phyloP scores from a whole-genome alignment of 2,113 vertebrate genomes.

The Myiozetetes cayanensis region DNA sequence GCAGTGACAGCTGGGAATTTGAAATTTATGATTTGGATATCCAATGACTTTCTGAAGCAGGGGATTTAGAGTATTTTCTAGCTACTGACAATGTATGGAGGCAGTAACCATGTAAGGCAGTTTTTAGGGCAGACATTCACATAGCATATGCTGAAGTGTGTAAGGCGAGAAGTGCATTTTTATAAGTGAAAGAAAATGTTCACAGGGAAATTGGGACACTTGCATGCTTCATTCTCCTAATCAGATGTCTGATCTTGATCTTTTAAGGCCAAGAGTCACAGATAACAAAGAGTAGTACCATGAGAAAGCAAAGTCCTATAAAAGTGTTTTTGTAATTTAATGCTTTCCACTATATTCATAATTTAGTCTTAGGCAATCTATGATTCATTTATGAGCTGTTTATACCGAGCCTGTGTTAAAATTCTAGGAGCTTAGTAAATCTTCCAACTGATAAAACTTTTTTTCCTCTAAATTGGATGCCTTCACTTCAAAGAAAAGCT shows the following conservation, averaged over 20 bases:
- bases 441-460: background rate
- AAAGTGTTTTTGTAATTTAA: background rate
- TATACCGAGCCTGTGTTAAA: background rate
- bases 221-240: background rate
- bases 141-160: background rate
- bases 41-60: background rate
- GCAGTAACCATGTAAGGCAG: background rate
- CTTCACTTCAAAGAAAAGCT: background rate
- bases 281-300: background rate
- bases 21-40: background rate
- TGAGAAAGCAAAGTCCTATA: background rate
- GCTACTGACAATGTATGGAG: background rate
- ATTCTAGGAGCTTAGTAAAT: background rate
- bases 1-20: slow-evolving; percentile 50
- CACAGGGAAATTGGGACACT: background rate
- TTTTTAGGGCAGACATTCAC: background rate
- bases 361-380: background rate
- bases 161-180: background rate
- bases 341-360: background rate
- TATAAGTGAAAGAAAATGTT: background rate
- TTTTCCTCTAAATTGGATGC: background rate
- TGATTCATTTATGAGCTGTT: background rate
- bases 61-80: background rate
- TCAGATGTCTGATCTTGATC: background rate
- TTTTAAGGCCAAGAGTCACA: background rate